These are phyloP conservation scores for Augochlora pura DNA, from an alignment of 1,140 invertebrate genomes.

Conservation along the genomic window DNA sequence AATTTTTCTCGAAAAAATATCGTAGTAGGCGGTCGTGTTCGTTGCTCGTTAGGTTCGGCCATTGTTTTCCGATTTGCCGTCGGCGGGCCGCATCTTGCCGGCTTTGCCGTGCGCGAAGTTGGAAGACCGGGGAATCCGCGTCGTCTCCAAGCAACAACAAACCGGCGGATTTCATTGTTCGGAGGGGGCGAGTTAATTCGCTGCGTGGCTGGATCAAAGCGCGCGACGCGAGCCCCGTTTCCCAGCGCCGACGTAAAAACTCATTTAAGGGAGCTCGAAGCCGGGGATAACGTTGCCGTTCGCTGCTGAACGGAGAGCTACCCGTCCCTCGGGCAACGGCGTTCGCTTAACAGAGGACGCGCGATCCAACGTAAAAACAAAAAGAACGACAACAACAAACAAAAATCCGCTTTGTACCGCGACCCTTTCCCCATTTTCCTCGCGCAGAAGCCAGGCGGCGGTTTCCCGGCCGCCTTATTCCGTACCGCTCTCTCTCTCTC, in stretches of 20 bases:
- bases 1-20: too few species aligned
- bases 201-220: neutral
- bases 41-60: too few species aligned
- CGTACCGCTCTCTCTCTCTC: too few species aligned
- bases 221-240: neutral
- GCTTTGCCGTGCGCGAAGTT: too few species aligned
- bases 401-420: neutral
- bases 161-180: conserved; percentile 1
- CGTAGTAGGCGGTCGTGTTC: too few species aligned
- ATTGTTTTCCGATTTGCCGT: too few species aligned
- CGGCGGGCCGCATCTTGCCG: too few species aligned
- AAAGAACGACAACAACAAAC: too few species aligned
- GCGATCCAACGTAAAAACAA: neutral
- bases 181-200: neutral
- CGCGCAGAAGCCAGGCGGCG: neutral
- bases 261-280: conserved; percentile 3
- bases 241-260: neutral
- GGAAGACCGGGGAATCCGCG: neutral
- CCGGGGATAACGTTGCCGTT: neutral
- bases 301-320: neutral
- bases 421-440: neutral
- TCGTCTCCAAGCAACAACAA: neutral
- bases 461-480: neutral
- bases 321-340: neutral
- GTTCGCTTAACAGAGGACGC: neutral